These are phyloP conservation scores for Leucozona laternaria DNA, from an alignment of 2,888 invertebrate species.

Conservation along the genomic window DNA sequence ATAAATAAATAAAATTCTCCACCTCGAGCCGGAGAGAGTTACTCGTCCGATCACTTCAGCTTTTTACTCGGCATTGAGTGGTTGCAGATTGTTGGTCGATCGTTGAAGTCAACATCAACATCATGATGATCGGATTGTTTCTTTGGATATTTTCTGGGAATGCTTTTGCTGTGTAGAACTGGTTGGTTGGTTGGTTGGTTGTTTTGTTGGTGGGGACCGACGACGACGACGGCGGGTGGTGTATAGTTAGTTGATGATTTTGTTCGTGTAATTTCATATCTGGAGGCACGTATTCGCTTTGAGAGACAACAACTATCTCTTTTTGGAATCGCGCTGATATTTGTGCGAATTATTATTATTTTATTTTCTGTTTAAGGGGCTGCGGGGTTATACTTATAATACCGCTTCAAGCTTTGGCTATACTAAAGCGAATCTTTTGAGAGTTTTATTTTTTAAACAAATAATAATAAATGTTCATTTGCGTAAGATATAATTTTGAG, in stretches of 20 bases:
- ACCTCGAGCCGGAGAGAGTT: constrained; percentile 70
- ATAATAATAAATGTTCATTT: constrained; percentile 11
- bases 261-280: constrained; percentile 38
- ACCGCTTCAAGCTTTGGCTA: background rate
- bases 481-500: constrained; percentile 28
- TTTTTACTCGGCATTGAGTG: constrained; percentile 75
- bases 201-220: constrained; percentile 10
- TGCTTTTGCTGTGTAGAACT: constrained; percentile 66
- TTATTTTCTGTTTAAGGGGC: background rate
- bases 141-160: constrained; percentile 38
- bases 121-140: constrained; percentile 23
- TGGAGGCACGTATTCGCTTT: constrained; percentile 53
- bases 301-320: constrained; percentile 74
- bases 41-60: constrained; percentile 75
- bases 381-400: background rate
- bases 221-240: constrained; percentile 17
- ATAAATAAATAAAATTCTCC: constrained; percentile 54
- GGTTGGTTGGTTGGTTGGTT: constrained; percentile 33
- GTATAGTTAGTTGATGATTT: constrained; percentile 7
- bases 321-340: constrained; percentile 56
- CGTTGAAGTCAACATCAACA: constrained; percentile 50
- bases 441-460: constrained; percentile 15
- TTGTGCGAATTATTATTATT: constrained; percentile 59
- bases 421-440: constrained; percentile 11
- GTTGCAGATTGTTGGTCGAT: constrained; percentile 67